Evolutionary conservation across 2,113 vertebrate genomes (phyloP).

Genomic region (Coturnix japonica): DNA sequence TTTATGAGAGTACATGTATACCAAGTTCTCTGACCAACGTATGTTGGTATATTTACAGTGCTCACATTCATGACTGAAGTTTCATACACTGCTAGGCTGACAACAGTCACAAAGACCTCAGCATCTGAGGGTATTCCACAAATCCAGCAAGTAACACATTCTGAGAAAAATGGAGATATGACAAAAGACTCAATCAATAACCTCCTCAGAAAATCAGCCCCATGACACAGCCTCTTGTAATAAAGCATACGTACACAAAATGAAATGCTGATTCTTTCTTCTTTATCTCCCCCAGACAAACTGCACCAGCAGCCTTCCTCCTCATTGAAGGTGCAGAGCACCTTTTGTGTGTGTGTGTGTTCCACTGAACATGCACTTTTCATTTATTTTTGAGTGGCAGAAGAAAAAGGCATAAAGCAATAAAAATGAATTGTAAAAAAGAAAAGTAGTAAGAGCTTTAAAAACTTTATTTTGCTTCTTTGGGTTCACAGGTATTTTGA

Average conservation of each 20-base stretch:
- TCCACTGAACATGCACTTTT: not conserved
- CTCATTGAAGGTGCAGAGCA: fast-evolving
- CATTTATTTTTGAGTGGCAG: not conserved
- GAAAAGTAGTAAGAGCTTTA: not conserved
- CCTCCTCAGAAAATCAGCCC: not conserved
- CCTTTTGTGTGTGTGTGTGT: not conserved
- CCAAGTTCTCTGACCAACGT: not conserved
- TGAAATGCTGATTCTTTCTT: not conserved
- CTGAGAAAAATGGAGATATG: not conserved
- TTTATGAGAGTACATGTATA: not conserved
- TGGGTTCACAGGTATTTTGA: not conserved
- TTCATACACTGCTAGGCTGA: not conserved
- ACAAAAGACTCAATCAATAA: not conserved
- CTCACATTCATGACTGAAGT: not conserved
- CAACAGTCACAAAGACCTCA: not conserved
- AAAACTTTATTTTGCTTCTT: not conserved
- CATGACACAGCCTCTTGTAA: not conserved
- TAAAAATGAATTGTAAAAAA: not conserved
- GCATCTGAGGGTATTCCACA: not conserved
- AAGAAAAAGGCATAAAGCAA: not conserved
- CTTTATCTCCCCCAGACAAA: not conserved
- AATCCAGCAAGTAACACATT: not conserved
- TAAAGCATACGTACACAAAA: not conserved
- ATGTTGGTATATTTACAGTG: not conserved
- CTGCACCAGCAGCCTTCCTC: fast-evolving